A percentile compares a stretch with the other conserved stretches of the same genome.
These are phyloP conservation scores for Cochlearius cochlearius DNA, from an alignment of 2,113 vertebrate species.

Conservation along the genomic window DNA sequence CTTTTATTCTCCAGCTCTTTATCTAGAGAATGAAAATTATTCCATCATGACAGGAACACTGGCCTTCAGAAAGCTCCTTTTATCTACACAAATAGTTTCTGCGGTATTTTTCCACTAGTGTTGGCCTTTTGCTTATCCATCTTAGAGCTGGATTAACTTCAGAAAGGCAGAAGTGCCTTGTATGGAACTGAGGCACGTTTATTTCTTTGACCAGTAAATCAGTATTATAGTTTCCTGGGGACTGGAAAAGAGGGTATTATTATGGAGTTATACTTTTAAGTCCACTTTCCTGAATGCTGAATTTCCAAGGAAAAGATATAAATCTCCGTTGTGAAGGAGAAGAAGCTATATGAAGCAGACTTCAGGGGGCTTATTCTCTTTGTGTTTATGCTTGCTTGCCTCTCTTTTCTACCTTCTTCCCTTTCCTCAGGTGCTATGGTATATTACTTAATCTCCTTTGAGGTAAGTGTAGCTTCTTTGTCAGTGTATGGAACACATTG, in stretches of 20 bases:
- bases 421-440: neutral
- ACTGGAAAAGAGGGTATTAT: slow-evolving; percentile 39
- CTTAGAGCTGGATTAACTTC: slow-evolving; percentile 55
- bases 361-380: slow-evolving; percentile 23
- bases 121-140: slow-evolving; percentile 36
- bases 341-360: slow-evolving; percentile 15
- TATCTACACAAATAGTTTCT: slow-evolving; percentile 43
- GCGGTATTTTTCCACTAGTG: neutral
- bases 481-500: neutral
- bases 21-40: slow-evolving; percentile 22
- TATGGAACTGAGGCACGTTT: slow-evolving; percentile 34
- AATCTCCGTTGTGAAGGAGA: slow-evolving; percentile 27
- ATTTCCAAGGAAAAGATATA: slow-evolving; percentile 42
- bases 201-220: slow-evolving; percentile 55
- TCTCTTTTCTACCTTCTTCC: neutral
- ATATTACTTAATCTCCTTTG: slow-evolving; percentile 43
- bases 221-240: slow-evolving; percentile 52
- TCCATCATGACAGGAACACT: neutral
- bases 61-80: slow-evolving; percentile 51
- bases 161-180: slow-evolving; percentile 32
- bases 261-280: slow-evolving; percentile 30
- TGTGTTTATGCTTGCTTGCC: slow-evolving; percentile 6
- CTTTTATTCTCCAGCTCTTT: slow-evolving; percentile 19
- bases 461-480: slow-evolving; percentile 7
- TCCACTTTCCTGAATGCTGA: slow-evolving; percentile 28